Base-by-base conservation (phyloP, 37 sponge, comb jelly and placozoan genomes). In the Aplysina aerophoba region DNA sequence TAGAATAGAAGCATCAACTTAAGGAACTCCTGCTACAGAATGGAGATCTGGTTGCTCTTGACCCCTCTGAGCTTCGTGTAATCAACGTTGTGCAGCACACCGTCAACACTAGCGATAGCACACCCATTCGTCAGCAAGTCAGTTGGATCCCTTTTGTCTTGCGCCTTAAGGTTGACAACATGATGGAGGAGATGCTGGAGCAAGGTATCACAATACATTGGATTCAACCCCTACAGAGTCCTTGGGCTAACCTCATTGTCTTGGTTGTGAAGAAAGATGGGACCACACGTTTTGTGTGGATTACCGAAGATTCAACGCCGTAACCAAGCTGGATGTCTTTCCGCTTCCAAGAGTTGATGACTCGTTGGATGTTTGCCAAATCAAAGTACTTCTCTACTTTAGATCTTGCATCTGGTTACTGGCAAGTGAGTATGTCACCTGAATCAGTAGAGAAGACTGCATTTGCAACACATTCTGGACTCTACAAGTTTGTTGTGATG, bases 381-480 rank as follows among this genome's bases (percentile, higher is more conserved):
- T n/a, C 77, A 19, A 61, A 55, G 30, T 86, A 90, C 68, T 90
- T 88, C 81, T 57, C 87, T 16, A 77, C 85, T 4, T 35, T 88
- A 5, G 94, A 90, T 73, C 73, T 93, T 15, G 90, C 94, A 5
- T 81, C 85, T 14, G 94, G 87, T 6, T 93, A 89, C 78, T 88
- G 85, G 87, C 89, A 89, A 39, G 87, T 93, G 4, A 50, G 34
- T 12, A 74, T 90, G 75, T 77, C 73, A 39, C 30, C 35, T 0
- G 62, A 21, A 1, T 80, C 84, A 17, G 66, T 71, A 50, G 88
- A 88, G 57, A 88, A 90, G 87, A 88, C 87, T 16, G 94, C 94
- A 0, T 90, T 90, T 82, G 36, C 39, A 35, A 94, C 94, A 19
- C 57, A 38, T 27, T 30, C 57, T 30, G 94, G 89, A 17, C 86